These are phyloP conservation scores for Notospermus geniculatus DNA, from an alignment of 1,140 invertebrate genomes.

Conservation along the genomic window DNA sequence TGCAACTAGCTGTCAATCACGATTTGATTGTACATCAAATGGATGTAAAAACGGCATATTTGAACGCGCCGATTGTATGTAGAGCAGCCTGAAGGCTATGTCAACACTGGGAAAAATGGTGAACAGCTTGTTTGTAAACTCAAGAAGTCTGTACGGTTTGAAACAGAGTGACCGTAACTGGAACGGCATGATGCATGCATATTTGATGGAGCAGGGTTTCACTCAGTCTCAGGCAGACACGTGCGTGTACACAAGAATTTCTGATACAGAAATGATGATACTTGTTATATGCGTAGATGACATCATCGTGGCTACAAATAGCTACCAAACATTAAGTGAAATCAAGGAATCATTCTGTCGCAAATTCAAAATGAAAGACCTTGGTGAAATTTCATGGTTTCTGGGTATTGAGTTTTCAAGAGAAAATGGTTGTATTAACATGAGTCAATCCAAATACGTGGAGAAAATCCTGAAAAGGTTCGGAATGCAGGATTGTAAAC, in stretches of 20 bases:
- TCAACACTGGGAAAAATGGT: conserved; percentile 13
- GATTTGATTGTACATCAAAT: conserved; percentile 27
- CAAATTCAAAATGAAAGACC: conserved; percentile 14
- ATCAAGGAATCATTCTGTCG: conserved; percentile 11
- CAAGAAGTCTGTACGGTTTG: conserved; percentile 31
- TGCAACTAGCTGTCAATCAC: conserved; percentile 24
- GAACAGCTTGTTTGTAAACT: conserved; percentile 24
- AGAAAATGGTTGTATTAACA: conserved; percentile 10
- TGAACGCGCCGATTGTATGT: conserved; percentile 29
- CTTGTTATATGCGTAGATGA: conserved; percentile 30
- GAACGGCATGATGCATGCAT: conserved; percentile 32
- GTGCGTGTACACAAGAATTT: conserved; percentile 23
- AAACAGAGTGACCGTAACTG: conserved; percentile 28
- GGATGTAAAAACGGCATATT: conserved; percentile 31
- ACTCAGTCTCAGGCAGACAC: conserved; percentile 21
- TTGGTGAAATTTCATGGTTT: conserved; percentile 11
- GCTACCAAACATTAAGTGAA: neutral
- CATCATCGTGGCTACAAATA: conserved; percentile 14
- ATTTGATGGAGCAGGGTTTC: conserved; percentile 53
- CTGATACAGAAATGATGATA: conserved; percentile 17
- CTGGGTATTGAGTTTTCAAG: conserved; percentile 17
- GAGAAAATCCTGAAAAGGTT: conserved; percentile 10
- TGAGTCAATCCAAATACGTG: conserved; percentile 14
- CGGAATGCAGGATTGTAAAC: conserved; percentile 16
- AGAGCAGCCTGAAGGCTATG: conserved; percentile 25